Conservation (phyloP, 2,888 invertebrate genomes). For the Maniola hyperantus region DNA sequence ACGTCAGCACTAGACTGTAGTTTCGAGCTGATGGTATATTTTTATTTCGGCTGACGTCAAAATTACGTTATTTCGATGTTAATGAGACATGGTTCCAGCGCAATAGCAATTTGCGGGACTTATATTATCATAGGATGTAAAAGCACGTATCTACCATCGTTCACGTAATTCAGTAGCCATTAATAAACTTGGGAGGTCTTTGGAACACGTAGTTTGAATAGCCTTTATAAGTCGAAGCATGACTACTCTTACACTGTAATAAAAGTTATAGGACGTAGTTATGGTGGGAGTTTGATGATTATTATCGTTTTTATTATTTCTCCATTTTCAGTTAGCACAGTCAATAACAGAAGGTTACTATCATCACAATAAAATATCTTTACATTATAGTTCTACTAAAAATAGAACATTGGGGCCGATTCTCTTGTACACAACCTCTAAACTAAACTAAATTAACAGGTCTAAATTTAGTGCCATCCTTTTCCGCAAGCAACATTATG, state of each 20-base stretch:
- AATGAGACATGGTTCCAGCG: too few relatives aligned
- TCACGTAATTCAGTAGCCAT: constrained; percentile 17
- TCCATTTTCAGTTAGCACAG: background rate
- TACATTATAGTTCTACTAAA: too few relatives aligned
- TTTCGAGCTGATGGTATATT: too few relatives aligned
- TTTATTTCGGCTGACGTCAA: too few relatives aligned
- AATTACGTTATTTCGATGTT: too few relatives aligned
- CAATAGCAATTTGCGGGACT: too few relatives aligned
- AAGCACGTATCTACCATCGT: background rate
- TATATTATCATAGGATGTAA: background rate
- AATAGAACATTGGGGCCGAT: too few relatives aligned
- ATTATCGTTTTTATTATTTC: constrained; percentile 2
- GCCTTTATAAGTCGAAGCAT: constrained; percentile 13
- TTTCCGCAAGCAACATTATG: too few relatives aligned
- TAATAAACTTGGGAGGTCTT: constrained; percentile 22
- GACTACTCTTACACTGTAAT: constrained; percentile 11
- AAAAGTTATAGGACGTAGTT: constrained; percentile 9
- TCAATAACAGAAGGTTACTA: background rate
- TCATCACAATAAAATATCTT: background rate
- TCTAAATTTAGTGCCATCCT: too few relatives aligned
- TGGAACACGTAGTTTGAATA: constrained; percentile 13
- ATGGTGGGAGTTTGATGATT: background rate
- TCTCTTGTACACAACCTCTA: too few relatives aligned
- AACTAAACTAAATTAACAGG: too few relatives aligned
- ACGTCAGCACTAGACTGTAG: too few relatives aligned